Conservation (phyloP, 2,888 invertebrate genomes). For the Erynnis tages region DNA sequence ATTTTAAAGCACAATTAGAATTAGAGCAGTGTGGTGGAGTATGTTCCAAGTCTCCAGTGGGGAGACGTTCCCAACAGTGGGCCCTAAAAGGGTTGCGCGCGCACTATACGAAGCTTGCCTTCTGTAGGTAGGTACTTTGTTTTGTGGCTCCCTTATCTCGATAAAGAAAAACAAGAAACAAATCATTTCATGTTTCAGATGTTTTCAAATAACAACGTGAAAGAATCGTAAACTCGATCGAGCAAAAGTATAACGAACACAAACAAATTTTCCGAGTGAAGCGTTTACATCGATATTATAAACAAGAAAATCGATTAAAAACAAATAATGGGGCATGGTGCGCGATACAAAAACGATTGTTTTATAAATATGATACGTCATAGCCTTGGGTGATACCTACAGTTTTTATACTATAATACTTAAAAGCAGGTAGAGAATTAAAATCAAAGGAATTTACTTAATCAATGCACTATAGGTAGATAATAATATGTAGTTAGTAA, state of each 20-base stretch:
- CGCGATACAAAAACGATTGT: constrained; percentile 16
- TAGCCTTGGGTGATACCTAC: background rate
- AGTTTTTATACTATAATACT: too few species aligned
- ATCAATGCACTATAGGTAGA: too few species aligned
- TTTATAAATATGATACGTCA: constrained; percentile 9
- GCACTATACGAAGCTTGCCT: too few species aligned
- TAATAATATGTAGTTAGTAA: too few species aligned
- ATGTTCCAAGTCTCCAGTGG: too few species aligned
- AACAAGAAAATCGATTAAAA: constrained; percentile 69
- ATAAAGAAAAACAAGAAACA: constrained; percentile 1
- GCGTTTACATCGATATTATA: constrained; percentile 52
- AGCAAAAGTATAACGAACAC: constrained; percentile 35
- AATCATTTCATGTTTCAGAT: constrained; percentile 33
- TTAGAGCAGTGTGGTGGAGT: too few species aligned
- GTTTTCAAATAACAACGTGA: constrained; percentile 63
- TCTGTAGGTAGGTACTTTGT: too few species aligned
- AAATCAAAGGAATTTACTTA: too few species aligned
- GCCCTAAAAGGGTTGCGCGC: too few species aligned
- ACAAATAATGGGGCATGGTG: constrained; percentile 47
- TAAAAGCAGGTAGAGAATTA: too few species aligned
- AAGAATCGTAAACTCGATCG: constrained; percentile 59
- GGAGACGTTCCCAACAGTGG: too few species aligned
- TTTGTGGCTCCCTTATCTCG: background rate
- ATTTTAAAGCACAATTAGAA: too few species aligned
- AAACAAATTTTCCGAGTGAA: constrained; percentile 38